Conservation (phyloP, 2,113 vertebrate genomes). For the Hippoglossus stenolepis region DNA sequence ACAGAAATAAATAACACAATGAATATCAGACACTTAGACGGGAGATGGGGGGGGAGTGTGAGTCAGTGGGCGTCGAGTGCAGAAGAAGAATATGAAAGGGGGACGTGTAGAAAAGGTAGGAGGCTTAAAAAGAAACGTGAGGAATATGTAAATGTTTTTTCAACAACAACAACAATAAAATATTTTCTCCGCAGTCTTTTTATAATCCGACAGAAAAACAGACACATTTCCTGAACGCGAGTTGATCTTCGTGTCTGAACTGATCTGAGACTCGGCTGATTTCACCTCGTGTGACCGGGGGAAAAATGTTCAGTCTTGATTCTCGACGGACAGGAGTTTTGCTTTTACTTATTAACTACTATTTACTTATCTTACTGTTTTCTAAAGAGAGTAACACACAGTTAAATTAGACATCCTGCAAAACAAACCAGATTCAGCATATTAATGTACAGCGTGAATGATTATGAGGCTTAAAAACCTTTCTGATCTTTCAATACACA, state of each 20-base stretch:
- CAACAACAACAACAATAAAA: too few relatives aligned
- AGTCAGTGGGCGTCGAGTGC: neutral
- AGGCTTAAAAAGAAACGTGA: neutral
- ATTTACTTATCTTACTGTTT: too few relatives aligned
- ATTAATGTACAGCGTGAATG: too few relatives aligned
- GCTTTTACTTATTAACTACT: too few relatives aligned
- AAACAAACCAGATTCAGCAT: neutral
- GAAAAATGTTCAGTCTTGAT: too few relatives aligned
- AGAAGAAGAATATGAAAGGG: neutral
- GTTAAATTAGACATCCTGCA: neutral
- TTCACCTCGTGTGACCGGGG: too few relatives aligned
- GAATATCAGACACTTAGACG: neutral
- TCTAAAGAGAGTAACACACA: neutral
- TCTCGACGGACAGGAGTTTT: too few relatives aligned
- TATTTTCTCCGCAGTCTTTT: too few relatives aligned
- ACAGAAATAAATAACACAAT: neutral
- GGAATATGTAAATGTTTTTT: too few relatives aligned
- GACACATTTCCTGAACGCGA: too few relatives aligned
- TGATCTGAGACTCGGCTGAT: neutral
- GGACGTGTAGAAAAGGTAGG: conserved; percentile 3
- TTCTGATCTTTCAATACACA: conserved; percentile 2
- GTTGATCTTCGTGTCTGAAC: neutral
- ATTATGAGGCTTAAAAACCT: neutral
- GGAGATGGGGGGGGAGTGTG: neutral
- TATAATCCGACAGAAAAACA: too few relatives aligned